Percentiles rank a stretch among this genome's conserved stretches.
Conservation (phyloP, 2,797 vertebrate species). For the Melanotaenia maccullochi region DNA sequence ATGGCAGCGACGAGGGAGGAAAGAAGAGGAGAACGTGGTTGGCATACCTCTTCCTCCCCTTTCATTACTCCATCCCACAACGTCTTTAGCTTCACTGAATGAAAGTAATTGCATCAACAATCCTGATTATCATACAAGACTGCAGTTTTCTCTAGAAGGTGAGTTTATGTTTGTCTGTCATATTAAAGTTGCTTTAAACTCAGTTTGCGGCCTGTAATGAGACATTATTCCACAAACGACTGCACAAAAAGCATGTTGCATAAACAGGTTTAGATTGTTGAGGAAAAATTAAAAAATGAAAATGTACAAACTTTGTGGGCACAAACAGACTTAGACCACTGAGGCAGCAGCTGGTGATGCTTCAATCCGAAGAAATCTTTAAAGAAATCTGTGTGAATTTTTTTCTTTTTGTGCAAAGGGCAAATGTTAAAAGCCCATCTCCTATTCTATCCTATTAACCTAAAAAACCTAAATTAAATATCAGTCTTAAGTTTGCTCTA, state of each 20-base stretch:
- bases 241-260: slow-evolving; percentile 15
- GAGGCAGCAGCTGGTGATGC: slow-evolving; percentile 7
- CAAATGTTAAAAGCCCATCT: slow-evolving; percentile 48
- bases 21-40: slow-evolving; percentile 22
- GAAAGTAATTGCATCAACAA: slow-evolving; percentile 76
- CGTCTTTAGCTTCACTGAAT: slow-evolving; percentile 61
- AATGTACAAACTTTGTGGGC: neutral
- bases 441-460: slow-evolving; percentile 53
- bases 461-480: slow-evolving; percentile 66
- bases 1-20: slow-evolving; percentile 43
- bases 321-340: slow-evolving; percentile 26
- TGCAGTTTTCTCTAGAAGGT: slow-evolving; percentile 54
- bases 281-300: slow-evolving; percentile 18
- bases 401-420: slow-evolving; percentile 27
- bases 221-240: slow-evolving; percentile 32
- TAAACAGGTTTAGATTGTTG: slow-evolving; percentile 26
- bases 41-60: slow-evolving; percentile 48
- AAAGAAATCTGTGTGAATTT: slow-evolving; percentile 31
- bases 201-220: slow-evolving; percentile 55
- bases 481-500: slow-evolving; percentile 66
- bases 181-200: slow-evolving; percentile 71
- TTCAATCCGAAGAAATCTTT: slow-evolving; percentile 34
- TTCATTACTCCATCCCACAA: slow-evolving; percentile 39
- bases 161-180: slow-evolving; percentile 61
- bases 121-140: slow-evolving; percentile 68